Percentiles rank a stretch among this genome's conserved stretches.
Conservation (phyloP, 2,888 invertebrate genomes). For the Acrocera orbiculus region DNA sequence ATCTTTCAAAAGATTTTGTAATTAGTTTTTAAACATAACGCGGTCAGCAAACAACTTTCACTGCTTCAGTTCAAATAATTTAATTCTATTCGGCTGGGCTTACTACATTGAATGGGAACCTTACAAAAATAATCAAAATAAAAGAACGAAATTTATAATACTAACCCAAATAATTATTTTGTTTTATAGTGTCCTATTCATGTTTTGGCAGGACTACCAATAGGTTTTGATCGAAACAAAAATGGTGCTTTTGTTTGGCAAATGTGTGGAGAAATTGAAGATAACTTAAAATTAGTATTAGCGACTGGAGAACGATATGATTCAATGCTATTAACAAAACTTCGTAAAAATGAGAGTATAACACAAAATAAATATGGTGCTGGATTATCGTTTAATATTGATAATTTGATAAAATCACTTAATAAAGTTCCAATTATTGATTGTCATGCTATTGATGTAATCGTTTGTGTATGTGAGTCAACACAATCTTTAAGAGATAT, state of each 20-base stretch:
- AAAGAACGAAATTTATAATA: too few relatives aligned
- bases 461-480: constrained; percentile 46
- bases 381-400: constrained; percentile 72
- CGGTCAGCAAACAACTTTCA: too few relatives aligned
- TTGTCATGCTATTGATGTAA: constrained; percentile 39
- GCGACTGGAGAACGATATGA: constrained; percentile 87
- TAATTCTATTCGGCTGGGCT: too few relatives aligned
- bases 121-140: too few relatives aligned
- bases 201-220: constrained; percentile 32
- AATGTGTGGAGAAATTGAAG: constrained; percentile 30
- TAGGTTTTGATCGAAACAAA: constrained; percentile 36
- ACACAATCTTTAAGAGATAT: constrained; percentile 38
- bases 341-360: constrained; percentile 56
- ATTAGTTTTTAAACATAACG: too few relatives aligned
- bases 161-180: too few relatives aligned
- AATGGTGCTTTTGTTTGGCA: constrained; percentile 43
- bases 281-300: constrained; percentile 42
- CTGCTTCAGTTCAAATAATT: too few relatives aligned
- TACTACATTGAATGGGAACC: too few relatives aligned
- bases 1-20: too few relatives aligned
- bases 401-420: constrained; percentile 51
- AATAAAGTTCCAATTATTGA: constrained; percentile 36
- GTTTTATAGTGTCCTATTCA: constrained; percentile 40
- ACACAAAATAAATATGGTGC: constrained; percentile 42
- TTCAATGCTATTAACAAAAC: too few relatives aligned